Conservation (phyloP, 2,113 vertebrate genomes). For the Pteropus alecto region DNA sequence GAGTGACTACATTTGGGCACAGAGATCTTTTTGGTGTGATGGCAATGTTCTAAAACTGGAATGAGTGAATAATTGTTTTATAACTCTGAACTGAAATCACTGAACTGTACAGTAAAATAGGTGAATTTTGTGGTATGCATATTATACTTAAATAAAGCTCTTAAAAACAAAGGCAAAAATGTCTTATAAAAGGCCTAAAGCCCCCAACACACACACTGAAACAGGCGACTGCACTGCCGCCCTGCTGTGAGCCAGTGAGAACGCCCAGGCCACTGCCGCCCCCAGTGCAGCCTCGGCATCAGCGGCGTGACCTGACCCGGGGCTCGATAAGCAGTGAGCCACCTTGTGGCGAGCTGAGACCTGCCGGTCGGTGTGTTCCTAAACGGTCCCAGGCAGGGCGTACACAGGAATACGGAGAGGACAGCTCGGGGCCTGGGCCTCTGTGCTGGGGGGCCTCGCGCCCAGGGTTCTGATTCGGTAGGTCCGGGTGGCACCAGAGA, state of each 20-base stretch:
- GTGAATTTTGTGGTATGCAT: background rate
- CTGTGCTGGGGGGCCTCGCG: too few relatives aligned
- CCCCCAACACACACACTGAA: too few relatives aligned
- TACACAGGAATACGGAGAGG: fast-evolving
- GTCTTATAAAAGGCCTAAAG: conserved; percentile 22
- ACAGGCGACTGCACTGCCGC: too few relatives aligned
- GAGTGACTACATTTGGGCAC: background rate
- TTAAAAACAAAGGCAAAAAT: conserved; percentile 1
- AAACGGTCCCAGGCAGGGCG: background rate
- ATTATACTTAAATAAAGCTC: background rate
- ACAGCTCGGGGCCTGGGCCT: too few relatives aligned
- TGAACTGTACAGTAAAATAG: background rate
- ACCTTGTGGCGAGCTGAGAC: too few relatives aligned
- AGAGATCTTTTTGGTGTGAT: background rate
- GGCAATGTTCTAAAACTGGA: background rate
- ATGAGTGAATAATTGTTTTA: background rate
- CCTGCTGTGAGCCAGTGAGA: too few relatives aligned
- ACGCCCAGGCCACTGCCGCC: too few relatives aligned
- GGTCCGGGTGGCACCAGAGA: background rate
- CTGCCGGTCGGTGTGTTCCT: background rate
- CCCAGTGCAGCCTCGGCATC: too few relatives aligned
- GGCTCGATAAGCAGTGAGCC: too few relatives aligned
- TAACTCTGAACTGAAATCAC: background rate
- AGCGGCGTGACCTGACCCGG: too few relatives aligned
- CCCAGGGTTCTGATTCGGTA: background rate